Evolutionary conservation across 2,797 vertebrate genomes (phyloP).

Genomic region (Pipistrellus pygmaeus): DNA sequence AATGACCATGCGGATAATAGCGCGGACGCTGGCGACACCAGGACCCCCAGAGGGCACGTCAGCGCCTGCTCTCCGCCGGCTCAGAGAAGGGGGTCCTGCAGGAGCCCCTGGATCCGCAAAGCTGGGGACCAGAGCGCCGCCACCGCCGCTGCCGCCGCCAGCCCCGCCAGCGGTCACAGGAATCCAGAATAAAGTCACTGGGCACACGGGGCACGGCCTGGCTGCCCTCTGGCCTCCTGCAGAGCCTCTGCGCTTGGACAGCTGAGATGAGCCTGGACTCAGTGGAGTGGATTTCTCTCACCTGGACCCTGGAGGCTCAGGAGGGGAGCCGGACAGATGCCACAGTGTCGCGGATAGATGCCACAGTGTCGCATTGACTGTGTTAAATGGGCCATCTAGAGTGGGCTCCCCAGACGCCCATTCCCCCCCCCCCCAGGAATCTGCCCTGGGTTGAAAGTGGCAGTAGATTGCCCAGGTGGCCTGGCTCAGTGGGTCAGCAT

Average conservation of each 20-base stretch:
- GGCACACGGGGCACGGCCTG: background rate
- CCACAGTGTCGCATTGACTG: background rate
- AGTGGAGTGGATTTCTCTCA: fast-evolving
- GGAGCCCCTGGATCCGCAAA: background rate
- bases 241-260: background rate
- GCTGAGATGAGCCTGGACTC: background rate
- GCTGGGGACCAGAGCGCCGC: fast-evolving
- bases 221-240: background rate
- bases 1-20: fast-evolving
- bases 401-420: background rate
- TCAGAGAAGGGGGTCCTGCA: too few species aligned
- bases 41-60: background rate
- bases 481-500: too few species aligned
- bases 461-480: background rate
- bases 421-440: too few species aligned
- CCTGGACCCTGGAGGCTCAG: background rate
- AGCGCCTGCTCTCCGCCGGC: background rate
- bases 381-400: background rate
- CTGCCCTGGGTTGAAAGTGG: background rate
- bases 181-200: too few species aligned
- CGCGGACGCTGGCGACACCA: background rate
- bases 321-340: background rate
- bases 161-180: too few species aligned
- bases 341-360: background rate
- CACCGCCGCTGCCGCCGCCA: background rate